phyloP scores from a whole-genome alignment of 2,113 vertebrate species.

The Symphodus melops region DNA sequence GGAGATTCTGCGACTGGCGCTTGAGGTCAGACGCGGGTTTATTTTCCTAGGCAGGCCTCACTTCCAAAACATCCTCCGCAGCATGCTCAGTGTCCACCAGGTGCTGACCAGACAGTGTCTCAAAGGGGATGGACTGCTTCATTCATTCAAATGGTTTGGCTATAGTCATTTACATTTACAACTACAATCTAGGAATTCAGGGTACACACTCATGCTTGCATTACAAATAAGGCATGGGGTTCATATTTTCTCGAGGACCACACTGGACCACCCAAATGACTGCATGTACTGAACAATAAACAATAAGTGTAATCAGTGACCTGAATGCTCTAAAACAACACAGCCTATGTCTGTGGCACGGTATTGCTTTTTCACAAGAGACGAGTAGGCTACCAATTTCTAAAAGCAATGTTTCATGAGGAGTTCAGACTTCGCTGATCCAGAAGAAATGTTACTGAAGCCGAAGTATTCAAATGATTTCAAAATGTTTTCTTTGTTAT shows the following conservation, averaged over 20 bases:
- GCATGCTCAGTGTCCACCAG: conserved; percentile 59
- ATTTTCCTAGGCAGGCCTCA: conserved; percentile 74
- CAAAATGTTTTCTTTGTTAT: neutral
- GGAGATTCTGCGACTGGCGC: conserved; percentile 59
- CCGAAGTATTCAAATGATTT: neutral
- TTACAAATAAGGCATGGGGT: conserved; percentile 13
- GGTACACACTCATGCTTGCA: conserved; percentile 29
- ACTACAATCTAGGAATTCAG: conserved; percentile 23
- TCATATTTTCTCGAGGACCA: conserved; percentile 33
- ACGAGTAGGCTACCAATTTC: neutral
- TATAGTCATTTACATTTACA: conserved; percentile 40
- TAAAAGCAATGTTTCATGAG: conserved; percentile 1
- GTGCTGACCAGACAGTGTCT: conserved; percentile 68
- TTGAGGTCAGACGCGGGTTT: conserved; percentile 79
- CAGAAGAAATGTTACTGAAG: conserved; percentile 2
- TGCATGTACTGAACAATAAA: neutral
- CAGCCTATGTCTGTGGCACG: neutral
- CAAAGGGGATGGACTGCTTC: conserved; percentile 20
- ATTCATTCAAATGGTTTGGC: conserved; percentile 21
- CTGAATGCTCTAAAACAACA: conserved; percentile 4
- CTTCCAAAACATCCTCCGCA: conserved; percentile 75
- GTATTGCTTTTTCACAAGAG: neutral
- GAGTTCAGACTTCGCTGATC: neutral
- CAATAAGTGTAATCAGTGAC: neutral
- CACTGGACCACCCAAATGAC: conserved; percentile 50